Evolutionary conservation across 2,888 invertebrate genomes (phyloP).

Genomic region (Phaonia tiefii): DNA sequence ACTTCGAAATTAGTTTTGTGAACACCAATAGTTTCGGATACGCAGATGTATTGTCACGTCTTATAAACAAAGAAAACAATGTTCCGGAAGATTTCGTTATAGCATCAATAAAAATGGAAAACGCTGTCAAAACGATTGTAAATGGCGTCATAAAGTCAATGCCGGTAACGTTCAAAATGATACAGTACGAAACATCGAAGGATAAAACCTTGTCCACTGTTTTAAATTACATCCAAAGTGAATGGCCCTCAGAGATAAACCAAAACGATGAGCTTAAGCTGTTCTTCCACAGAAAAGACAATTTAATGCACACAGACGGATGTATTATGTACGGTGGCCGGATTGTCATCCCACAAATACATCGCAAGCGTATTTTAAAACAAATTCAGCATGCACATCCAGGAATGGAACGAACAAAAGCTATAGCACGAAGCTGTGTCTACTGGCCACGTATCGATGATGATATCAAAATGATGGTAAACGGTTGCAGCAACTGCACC

Average conservation of each 20-base stretch:
- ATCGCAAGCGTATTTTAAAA: conserved; percentile 63
- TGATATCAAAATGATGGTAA: conserved; percentile 70
- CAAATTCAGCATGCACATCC: conserved; percentile 70
- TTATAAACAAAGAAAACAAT: too few relatives aligned
- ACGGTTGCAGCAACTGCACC: conserved; percentile 70
- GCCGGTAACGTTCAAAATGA: too few relatives aligned
- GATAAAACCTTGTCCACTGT: too few relatives aligned
- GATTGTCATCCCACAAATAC: conserved; percentile 57
- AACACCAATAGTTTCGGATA: too few relatives aligned
- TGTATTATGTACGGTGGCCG: conserved; percentile 60
- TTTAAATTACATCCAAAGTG: conserved; percentile 53
- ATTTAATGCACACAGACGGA: conserved; percentile 54
- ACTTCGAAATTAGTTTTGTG: conserved; percentile 44
- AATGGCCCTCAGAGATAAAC: conserved; percentile 48
- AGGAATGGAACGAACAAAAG: conserved; percentile 68
- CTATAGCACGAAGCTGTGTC: conserved; percentile 71
- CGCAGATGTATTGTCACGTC: too few relatives aligned
- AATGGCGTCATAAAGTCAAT: too few relatives aligned
- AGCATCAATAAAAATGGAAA: too few relatives aligned
- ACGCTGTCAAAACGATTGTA: too few relatives aligned
- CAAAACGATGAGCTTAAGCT: conserved; percentile 31
- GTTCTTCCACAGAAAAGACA: conserved; percentile 61
- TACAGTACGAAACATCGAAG: too few relatives aligned
- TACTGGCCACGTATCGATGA: conserved; percentile 68
- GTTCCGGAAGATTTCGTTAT: background rate